Evolutionary conservation across 2,888 invertebrate genomes (phyloP).

Genomic region (Apamea anceps): DNA sequence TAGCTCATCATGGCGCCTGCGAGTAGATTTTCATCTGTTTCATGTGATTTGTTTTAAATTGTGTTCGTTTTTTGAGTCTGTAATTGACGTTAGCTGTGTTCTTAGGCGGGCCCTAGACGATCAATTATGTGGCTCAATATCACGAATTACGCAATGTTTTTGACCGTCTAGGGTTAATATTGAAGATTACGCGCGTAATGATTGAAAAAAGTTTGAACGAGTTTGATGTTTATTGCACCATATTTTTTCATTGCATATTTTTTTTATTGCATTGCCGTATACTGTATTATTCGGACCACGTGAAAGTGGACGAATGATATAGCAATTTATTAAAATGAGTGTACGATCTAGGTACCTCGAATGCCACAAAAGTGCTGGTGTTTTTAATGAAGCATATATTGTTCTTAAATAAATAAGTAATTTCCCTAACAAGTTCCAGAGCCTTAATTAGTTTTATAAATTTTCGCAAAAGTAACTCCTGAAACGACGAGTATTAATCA

Average conservation of each 20-base stretch:
- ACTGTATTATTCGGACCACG: neutral
- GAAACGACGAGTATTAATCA: neutral
- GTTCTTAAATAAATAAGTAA: neutral
- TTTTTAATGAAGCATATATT: neutral
- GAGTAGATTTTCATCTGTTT: constrained; percentile 27
- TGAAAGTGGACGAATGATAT: neutral
- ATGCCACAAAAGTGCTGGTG: neutral
- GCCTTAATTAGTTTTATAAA: neutral
- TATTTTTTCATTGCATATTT: too few species aligned
- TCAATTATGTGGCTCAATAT: too few species aligned
- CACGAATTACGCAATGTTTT: too few species aligned
- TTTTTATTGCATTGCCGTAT: too few species aligned
- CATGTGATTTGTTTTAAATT: constrained; percentile 6
- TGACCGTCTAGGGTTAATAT: too few species aligned
- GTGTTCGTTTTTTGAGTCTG: neutral
- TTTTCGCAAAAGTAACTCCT: neutral
- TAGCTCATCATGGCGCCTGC: constrained; percentile 13
- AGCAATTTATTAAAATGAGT: neutral
- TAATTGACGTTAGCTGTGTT: neutral
- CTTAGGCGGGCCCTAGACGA: too few species aligned
- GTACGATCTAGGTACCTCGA: neutral
- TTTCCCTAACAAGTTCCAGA: neutral
- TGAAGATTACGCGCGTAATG: too few species aligned
- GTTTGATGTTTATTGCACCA: too few species aligned
- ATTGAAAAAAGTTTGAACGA: too few species aligned